phyloP scores from a whole-genome alignment of 2,113 vertebrate species.

The Macrotis lagotis region DNA sequence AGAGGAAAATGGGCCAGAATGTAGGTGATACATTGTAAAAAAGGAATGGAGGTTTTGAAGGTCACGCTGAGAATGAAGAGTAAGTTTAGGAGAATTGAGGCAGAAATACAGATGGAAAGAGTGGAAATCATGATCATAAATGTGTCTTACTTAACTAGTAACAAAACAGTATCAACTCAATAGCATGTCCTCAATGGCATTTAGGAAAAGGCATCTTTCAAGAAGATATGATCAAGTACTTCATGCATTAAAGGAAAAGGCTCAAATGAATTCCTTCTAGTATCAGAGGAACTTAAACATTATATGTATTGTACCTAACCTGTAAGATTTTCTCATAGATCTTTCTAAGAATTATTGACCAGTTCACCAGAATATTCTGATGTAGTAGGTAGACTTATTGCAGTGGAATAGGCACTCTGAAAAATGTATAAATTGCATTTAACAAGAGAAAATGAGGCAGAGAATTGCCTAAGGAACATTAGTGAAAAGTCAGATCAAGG shows the following conservation, averaged over 20 bases:
- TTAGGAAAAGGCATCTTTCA: not conserved
- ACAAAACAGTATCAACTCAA: not conserved
- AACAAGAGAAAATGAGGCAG: not conserved
- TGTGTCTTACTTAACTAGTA: not conserved
- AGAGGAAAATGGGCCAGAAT: not conserved
- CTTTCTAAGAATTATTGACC: not conserved
- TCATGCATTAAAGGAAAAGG: not conserved
- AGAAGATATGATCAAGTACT: not conserved
- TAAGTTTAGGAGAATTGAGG: not conserved
- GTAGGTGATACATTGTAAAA: not conserved
- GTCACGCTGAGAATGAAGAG: not conserved
- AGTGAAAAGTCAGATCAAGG: not conserved
- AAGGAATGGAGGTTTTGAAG: not conserved
- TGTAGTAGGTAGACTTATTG: not conserved
- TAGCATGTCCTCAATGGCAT: not conserved
- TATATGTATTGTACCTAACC: not conserved
- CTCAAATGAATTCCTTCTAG: slow-evolving; percentile 2
- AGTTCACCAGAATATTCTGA: not conserved
- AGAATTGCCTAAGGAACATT: not conserved
- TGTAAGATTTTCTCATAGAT: not conserved
- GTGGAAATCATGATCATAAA: not conserved
- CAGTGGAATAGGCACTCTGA: not conserved
- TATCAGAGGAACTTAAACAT: not conserved
- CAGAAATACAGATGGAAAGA: not conserved
- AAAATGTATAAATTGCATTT: not conserved